These are phyloP conservation scores for Miichthys miiuy DNA, from an alignment of 2,797 vertebrate species.

Conservation along the genomic window DNA sequence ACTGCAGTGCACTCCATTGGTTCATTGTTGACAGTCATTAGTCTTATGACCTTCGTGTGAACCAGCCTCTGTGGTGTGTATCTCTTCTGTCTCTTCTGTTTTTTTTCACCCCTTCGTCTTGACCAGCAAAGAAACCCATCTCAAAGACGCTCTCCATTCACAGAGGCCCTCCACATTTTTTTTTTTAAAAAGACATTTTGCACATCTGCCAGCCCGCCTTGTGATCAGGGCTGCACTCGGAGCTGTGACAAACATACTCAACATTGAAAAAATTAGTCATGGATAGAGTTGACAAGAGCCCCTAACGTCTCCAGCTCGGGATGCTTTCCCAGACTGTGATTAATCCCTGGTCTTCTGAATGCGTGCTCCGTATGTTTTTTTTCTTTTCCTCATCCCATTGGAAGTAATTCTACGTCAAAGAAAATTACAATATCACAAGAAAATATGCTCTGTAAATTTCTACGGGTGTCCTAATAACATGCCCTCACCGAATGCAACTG, in stretches of 20 bases:
- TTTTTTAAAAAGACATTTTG: constrained; percentile 37
- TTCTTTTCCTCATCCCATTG: constrained; percentile 4
- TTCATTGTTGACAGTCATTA: constrained; percentile 68
- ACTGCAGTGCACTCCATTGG: constrained; percentile 61
- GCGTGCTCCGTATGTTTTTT: constrained; percentile 5
- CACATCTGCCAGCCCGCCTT: constrained; percentile 65
- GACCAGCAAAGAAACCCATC: constrained; percentile 28
- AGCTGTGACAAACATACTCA: constrained; percentile 70
- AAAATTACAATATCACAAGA: constrained; percentile 57
- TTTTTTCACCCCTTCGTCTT: neutral
- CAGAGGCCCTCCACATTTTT: constrained; percentile 37
- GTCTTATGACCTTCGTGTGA: constrained; percentile 68
- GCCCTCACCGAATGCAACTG: constrained; percentile 21
- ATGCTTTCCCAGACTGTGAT: constrained; percentile 69
- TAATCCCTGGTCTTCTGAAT: constrained; percentile 60
- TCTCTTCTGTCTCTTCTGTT: constrained; percentile 29
- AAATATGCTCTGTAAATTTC: constrained; percentile 60
- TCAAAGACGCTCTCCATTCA: constrained; percentile 37
- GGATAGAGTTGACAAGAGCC: constrained; percentile 65
- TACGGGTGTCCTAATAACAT: constrained; percentile 57
- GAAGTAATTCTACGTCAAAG: constrained; percentile 60
- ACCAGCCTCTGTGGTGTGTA: constrained; percentile 43
- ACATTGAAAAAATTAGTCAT: constrained; percentile 65
- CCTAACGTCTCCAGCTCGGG: constrained; percentile 61
- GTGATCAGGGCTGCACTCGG: constrained; percentile 61